Evolutionary conservation across 2,113 vertebrate genomes (phyloP).

Genomic region (Anguilla japonica): DNA sequence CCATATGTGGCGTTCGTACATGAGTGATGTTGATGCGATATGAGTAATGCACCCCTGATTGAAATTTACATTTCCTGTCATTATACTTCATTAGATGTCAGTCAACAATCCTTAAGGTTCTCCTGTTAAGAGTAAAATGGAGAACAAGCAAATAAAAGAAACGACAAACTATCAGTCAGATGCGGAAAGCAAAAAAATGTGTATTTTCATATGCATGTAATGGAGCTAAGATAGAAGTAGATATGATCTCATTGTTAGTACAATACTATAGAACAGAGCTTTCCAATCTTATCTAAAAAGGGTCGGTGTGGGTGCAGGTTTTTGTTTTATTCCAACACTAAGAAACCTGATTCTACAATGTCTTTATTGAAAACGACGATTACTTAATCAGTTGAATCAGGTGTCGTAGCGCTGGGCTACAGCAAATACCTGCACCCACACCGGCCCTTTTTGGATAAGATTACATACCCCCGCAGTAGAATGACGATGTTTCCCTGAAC

Average conservation of each 20-base stretch:
- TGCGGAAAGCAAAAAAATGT: not conserved
- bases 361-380: too few species aligned
- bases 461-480: not conserved
- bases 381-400: too few species aligned
- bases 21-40: not conserved
- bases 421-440: too few species aligned
- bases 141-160: not conserved
- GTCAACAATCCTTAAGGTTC: not conserved
- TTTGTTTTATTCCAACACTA: too few species aligned
- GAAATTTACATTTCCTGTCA: not conserved
- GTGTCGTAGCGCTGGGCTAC: too few species aligned
- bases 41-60: not conserved
- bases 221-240: not conserved
- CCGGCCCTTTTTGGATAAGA: too few species aligned
- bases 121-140: not conserved
- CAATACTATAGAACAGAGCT: too few species aligned
- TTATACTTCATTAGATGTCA: not conserved
- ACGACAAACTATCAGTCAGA: not conserved
- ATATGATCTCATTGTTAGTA: not conserved
- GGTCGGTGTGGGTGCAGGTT: too few species aligned
- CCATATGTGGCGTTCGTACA: not conserved
- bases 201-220: not conserved
- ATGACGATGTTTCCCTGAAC: not conserved
- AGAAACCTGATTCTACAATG: too few species aligned
- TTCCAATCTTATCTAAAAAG: too few species aligned